These are phyloP conservation scores for Gastrophysa polygoni DNA, from an alignment of 2,888 invertebrate species.

Conservation along the genomic window DNA sequence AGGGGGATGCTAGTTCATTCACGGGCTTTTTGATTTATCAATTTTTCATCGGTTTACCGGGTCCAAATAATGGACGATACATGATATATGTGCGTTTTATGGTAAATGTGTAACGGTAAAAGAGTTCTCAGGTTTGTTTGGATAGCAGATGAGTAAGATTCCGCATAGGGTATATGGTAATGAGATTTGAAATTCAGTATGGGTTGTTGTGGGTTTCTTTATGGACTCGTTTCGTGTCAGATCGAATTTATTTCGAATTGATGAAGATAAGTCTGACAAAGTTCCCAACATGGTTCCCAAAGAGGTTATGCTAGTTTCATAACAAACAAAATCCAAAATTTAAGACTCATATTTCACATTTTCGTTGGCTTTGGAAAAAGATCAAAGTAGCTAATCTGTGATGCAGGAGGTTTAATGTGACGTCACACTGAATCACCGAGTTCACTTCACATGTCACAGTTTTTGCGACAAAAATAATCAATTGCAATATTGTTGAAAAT, in stretches of 20 bases:
- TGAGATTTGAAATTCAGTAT: not conserved
- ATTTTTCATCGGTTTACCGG: slow-evolving; percentile 49
- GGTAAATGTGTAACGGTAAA: slow-evolving; percentile 48
- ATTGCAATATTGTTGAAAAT: too few species aligned
- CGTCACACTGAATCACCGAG: too few species aligned
- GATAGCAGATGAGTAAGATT: slow-evolving; percentile 15
- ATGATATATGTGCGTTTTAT: slow-evolving; percentile 50
- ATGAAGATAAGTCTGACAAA: not conserved
- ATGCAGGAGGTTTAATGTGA: too few species aligned
- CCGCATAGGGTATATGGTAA: slow-evolving; percentile 3
- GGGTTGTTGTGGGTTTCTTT: slow-evolving; percentile 7
- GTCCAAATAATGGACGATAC: slow-evolving; percentile 36
- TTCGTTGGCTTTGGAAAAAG: too few species aligned
- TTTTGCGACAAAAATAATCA: too few species aligned
- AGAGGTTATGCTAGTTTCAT: too few species aligned
- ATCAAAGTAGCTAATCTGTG: too few species aligned
- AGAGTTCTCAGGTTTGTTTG: slow-evolving; percentile 21
- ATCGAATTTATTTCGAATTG: slow-evolving; percentile 1
- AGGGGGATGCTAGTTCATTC: slow-evolving; percentile 35
- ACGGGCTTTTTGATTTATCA: slow-evolving; percentile 41
- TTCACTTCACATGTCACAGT: too few species aligned
- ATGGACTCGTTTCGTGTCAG: slow-evolving; percentile 9
- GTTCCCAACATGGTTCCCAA: too few species aligned
- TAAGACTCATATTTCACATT: too few species aligned
- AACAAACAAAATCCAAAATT: too few species aligned